Percentiles rank a stretch among this genome's conserved stretches.
phyloP scores from a whole-genome alignment of 2,113 vertebrate genomes.

The Pseudorhombus dupliciocellatus region DNA sequence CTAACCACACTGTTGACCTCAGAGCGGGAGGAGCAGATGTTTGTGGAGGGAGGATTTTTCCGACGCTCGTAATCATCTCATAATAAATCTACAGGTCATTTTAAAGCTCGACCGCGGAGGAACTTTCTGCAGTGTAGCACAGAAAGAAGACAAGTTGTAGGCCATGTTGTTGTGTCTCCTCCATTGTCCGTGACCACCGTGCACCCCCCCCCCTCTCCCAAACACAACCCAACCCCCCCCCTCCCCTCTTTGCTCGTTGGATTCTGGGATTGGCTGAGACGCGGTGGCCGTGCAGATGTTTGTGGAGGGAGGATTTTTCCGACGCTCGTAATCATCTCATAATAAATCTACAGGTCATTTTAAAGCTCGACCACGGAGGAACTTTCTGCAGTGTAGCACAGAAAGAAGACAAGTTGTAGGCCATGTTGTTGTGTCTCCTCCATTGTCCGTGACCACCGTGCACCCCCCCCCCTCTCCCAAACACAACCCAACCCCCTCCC shows the following conservation, averaged over 20 bases:
- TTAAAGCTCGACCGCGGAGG: background rate
- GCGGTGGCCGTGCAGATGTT: conserved; percentile 80
- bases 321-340: background rate
- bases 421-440: conserved; percentile 73
- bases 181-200: conserved; percentile 68
- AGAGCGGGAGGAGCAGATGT: background rate
- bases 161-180: conserved; percentile 72
- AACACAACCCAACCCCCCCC: background rate
- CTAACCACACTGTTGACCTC: background rate
- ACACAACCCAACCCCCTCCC: background rate
- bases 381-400: too few species aligned
- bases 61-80: background rate
- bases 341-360: too few species aligned
- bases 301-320: background rate
- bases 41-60: background rate
- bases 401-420: conserved; percentile 54
- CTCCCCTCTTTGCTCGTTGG: conserved; percentile 57
- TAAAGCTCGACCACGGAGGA: background rate
- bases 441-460: conserved; percentile 66
- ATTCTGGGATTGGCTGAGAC: conserved; percentile 84
- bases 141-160: conserved; percentile 52
- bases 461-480: conserved; percentile 9
- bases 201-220: conserved; percentile 9
- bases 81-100: too few species aligned
- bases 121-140: too few species aligned